Conservation (phyloP, 2,888 invertebrate species). For the Pasiphila rectangulata region DNA sequence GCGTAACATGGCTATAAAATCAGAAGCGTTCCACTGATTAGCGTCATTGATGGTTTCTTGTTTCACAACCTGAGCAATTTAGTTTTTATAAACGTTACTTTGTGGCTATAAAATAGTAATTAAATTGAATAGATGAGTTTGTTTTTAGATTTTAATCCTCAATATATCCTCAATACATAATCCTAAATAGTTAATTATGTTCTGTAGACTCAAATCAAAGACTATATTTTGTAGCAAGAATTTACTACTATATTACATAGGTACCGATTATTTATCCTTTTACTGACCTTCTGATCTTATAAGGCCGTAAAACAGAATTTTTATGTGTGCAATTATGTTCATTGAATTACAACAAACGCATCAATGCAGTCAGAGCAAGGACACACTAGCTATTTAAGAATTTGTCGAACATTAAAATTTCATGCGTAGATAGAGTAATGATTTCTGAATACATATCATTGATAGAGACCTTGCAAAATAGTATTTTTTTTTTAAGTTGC, state of each 20-base stretch:
- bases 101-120: not conserved
- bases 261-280: no score
- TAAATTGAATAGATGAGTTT: not conserved
- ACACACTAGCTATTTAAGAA: conserved; percentile 9
- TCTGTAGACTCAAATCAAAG: no score
- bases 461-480: no score
- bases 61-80: conserved; percentile 2
- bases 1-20: conserved; percentile 35
- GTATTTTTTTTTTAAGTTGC: no score
- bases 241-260: no score
- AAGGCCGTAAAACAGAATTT: conserved; percentile 19
- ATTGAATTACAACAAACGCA: conserved; percentile 24
- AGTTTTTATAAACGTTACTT: not conserved
- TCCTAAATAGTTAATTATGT: no score
- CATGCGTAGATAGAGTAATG: no score
- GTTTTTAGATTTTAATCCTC: not conserved
- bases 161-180: no score
- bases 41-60: conserved; percentile 16
- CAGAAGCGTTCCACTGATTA: conserved; percentile 12
- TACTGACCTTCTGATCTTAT: conserved; percentile 30
- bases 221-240: no score
- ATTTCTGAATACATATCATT: no score
- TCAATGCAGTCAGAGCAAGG: conserved; percentile 31
- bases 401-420: no score
- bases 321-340: conserved; percentile 28